These are phyloP conservation scores for Crotalus tigris DNA, from an alignment of 2,113 vertebrate species.

Conservation along the genomic window DNA sequence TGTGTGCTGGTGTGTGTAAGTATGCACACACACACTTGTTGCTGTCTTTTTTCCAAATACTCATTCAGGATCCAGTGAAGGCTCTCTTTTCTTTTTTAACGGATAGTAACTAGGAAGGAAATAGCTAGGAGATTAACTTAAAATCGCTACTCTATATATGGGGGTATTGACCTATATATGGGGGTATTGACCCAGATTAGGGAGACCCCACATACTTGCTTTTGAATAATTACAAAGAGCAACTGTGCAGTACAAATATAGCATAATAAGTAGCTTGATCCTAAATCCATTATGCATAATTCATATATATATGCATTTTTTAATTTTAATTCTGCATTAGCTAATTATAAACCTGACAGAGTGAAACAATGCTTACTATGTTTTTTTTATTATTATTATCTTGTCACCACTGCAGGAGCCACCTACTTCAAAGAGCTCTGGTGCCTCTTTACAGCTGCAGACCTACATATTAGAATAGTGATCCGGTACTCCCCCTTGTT, in stretches of 20 bases:
- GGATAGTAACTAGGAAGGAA: background rate
- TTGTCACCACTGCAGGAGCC: background rate
- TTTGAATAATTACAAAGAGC: background rate
- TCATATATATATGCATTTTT: background rate
- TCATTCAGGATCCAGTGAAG: background rate
- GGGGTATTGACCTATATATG: background rate
- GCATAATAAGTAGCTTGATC: background rate
- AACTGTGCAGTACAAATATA: background rate
- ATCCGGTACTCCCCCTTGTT: background rate
- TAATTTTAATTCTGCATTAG: background rate
- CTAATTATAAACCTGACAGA: background rate
- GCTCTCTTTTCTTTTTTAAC: background rate
- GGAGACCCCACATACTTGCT: background rate
- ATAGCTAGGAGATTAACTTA: background rate
- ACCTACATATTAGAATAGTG: constrained; percentile 22
- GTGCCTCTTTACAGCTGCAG: constrained; percentile 4
- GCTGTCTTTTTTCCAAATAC: background rate
- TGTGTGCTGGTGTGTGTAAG: background rate
- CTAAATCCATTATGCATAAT: background rate
- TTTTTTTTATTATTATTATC: background rate
- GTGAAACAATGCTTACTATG: background rate
- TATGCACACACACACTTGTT: background rate
- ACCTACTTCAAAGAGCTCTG: background rate
- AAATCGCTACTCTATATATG: background rate
- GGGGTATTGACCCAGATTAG: background rate